Evolutionary conservation across 2,888 invertebrate genomes (phyloP), one percentile per base, ranked within the genome.

Genomic region (Rotaria macrura): DNA sequence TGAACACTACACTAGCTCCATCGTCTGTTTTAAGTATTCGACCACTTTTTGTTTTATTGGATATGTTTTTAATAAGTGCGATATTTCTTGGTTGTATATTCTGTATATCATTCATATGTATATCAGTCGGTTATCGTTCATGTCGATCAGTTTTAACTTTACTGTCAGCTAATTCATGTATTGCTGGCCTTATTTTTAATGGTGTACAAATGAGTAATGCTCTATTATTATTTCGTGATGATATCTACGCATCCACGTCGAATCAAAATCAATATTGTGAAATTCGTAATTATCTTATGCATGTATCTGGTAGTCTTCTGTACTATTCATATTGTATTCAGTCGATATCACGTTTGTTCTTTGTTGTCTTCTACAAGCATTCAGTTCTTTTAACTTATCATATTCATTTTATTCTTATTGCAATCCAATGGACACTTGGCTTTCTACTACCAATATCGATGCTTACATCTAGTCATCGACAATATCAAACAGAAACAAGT

Each of bases 151-250:
- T 72, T 23, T 72, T 72, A 72, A 40, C 72, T 7, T 40, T 72
- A 9, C 40, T 72, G 12, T 72, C 72, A 20, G 34, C 72, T 20
- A 72, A 72, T 72, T 72, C 72, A 25, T 72, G 72, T 72, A 7
- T 72, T 10, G 72, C 72, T 72, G 72, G 72, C 38, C 38, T 72
- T 25, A 72, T 72, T 38, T 72, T 72, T 72, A 72, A 40, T 72
- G 7, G 72, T 72, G 72, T 72, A 23, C 72, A 38, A 72, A 38
- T 72, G 25, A 72, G 38, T 72, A 72, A 72, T 72, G 72, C 72
- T 38, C 20, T 72, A 72, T 72, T 72, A 72, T 72, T 72, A 72
- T 72, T 72, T 38, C 72, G 72, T n/a, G 72, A 72, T 23, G 72
- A 72, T 72, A 72, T 72, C 4, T n/a, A 29, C 29, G 38, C 38